Conservation (phyloP, 2,113 vertebrate genomes). For the Apaloderma vittatum region DNA sequence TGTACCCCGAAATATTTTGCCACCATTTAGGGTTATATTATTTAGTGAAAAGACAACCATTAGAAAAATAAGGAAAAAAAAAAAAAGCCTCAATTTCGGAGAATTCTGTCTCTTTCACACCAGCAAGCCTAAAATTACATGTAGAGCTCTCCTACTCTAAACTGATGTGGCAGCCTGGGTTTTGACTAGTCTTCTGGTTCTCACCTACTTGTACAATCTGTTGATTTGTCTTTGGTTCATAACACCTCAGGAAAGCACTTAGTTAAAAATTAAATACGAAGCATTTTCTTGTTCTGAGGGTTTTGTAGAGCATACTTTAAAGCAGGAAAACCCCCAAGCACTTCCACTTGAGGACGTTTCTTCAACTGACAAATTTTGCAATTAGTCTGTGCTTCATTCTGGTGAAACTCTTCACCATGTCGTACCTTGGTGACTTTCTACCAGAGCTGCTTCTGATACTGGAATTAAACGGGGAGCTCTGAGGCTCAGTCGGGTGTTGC, state of each 20-base stretch:
- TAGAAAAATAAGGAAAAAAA: background rate
- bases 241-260: constrained; percentile 27
- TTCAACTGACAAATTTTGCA: background rate
- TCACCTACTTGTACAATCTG: constrained; percentile 1
- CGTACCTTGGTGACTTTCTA: background rate
- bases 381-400: background rate
- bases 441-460: background rate
- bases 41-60: background rate
- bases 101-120: background rate
- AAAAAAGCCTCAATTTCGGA: background rate
- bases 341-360: background rate
- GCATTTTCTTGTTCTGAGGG: background rate
- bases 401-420: background rate
- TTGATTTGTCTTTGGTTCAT: background rate
- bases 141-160: background rate
- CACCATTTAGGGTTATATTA: background rate
- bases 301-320: constrained; percentile 14
- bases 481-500: background rate
- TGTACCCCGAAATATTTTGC: background rate
- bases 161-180: background rate
- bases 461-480: background rate
- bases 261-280: constrained; percentile 23
- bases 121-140: background rate
- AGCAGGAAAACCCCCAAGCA: background rate
- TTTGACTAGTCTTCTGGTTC: constrained; percentile 6